Percentiles rank a stretch among this genome's conserved stretches.
phyloP scores from a whole-genome alignment of 2,113 vertebrate species.

The Chaetodon trifascialis region DNA sequence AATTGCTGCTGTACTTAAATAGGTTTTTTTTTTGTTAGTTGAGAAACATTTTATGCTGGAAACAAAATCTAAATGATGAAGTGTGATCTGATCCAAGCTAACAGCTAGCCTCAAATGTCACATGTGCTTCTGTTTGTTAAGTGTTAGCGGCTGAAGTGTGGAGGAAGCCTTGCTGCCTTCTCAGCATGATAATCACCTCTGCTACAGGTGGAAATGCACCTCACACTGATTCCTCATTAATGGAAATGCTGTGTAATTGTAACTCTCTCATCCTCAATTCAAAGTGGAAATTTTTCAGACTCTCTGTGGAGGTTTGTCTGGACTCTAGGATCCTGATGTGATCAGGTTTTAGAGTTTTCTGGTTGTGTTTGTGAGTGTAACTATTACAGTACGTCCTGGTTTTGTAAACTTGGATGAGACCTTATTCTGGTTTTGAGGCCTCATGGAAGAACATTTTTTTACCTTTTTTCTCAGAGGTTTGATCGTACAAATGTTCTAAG shows the following conservation, averaged over 20 bases:
- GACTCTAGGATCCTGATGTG: not conserved
- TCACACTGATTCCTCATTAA: too few species aligned
- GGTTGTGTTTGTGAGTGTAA: not conserved
- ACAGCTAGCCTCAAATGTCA: not conserved
- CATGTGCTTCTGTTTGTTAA: not conserved
- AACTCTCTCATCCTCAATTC: too few species aligned
- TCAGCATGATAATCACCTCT: too few species aligned
- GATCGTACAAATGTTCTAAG: too few species aligned
- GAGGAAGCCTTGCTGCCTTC: too few species aligned
- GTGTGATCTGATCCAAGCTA: not conserved
- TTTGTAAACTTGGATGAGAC: not conserved
- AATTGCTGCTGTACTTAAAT: not conserved
- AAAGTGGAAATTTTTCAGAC: not conserved
- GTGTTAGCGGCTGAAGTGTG: not conserved
- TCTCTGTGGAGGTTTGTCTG: not conserved
- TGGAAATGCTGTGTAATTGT: too few species aligned
- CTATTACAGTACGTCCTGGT: not conserved
- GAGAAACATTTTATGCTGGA: not conserved
- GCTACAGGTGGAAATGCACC: too few species aligned
- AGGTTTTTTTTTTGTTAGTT: too few species aligned
- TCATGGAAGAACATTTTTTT: not conserved
- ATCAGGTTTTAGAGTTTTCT: not conserved
- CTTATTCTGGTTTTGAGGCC: not conserved
- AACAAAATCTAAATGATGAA: not conserved
- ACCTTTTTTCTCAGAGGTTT: not conserved